Evolutionary conservation across 2,888 invertebrate genomes (phyloP).

Genomic region (Xestobium rufovillosum): DNA sequence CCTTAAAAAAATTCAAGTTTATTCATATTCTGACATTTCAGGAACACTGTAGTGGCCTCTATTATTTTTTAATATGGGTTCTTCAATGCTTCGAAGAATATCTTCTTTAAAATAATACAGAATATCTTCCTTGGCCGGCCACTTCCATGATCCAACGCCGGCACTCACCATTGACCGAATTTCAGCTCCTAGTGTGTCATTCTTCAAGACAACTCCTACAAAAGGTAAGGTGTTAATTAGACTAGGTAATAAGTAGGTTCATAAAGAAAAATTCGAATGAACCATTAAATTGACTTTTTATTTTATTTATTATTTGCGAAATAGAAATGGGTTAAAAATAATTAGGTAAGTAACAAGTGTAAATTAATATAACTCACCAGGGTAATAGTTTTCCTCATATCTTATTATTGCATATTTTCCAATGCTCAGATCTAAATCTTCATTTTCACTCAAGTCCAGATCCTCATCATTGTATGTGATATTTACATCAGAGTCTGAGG

Average conservation of each 20-base stretch:
- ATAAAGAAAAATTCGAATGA: no score
- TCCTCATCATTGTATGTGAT: slow-evolving; percentile 8
- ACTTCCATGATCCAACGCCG: slow-evolving; percentile 12
- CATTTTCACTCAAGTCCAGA: slow-evolving; percentile 6
- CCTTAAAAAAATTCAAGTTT: no score
- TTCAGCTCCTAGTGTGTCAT: slow-evolving; percentile 10
- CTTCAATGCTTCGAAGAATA: slow-evolving; percentile 9
- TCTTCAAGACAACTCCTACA: slow-evolving; percentile 9
- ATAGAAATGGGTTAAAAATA: no score
- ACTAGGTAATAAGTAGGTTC: no score
- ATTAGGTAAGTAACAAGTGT: no score
- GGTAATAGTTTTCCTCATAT: slow-evolving; percentile 11
- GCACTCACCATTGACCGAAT: slow-evolving; percentile 14
- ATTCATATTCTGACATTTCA: slow-evolving; percentile 8
- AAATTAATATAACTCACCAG: slow-evolving; percentile 12
- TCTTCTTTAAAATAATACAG: slow-evolving; percentile 16
- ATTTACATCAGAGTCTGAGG: slow-evolving; percentile 10
- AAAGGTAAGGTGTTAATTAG: no score
- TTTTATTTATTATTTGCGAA: no score
- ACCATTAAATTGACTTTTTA: no score
- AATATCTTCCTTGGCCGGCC: slow-evolving; percentile 13
- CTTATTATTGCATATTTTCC: slow-evolving; percentile 8
- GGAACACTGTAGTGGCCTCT: slow-evolving; percentile 10
- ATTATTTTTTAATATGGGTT: no score
- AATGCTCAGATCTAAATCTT: slow-evolving; percentile 5